Conservation (phyloP, 2,113 vertebrate species). For the Crotalus viridis region DNA sequence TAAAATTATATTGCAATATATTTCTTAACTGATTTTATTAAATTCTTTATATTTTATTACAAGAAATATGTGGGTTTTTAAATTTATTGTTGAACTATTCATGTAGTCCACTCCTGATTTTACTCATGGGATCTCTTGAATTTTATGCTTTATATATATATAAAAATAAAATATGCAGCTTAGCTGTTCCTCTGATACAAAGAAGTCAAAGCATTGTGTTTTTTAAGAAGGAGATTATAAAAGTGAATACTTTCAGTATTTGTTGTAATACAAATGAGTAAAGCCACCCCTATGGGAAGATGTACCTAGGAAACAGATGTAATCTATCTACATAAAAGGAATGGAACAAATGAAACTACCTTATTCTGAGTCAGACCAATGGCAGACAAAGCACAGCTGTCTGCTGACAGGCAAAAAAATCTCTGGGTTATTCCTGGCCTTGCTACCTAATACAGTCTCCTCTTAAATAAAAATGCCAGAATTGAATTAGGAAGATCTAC, state of each 20-base stretch:
- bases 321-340: neutral
- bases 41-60: neutral
- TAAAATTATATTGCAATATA: neutral
- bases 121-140: neutral
- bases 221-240: conserved; percentile 52
- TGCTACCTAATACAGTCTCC: neutral
- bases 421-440: neutral
- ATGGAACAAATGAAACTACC: neutral
- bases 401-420: neutral
- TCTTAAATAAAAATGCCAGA: neutral
- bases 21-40: neutral
- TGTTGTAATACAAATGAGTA: conserved; percentile 38
- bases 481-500: neutral
- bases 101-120: neutral
- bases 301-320: neutral
- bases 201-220: conserved; percentile 55
- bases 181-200: conserved; percentile 38
- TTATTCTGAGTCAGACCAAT: neutral
- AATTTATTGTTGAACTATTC: neutral
- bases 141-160: too few relatives aligned
- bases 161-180: conserved; percentile 22
- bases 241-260: conserved; percentile 45
- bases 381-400: neutral
- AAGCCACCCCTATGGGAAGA: conserved; percentile 2
- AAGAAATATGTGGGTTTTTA: neutral